Evolutionary conservation across 2,797 vertebrate genomes (phyloP), one percentile per base, ranked within the genome.

Genomic region (Gephyroberyx darwinii): DNA sequence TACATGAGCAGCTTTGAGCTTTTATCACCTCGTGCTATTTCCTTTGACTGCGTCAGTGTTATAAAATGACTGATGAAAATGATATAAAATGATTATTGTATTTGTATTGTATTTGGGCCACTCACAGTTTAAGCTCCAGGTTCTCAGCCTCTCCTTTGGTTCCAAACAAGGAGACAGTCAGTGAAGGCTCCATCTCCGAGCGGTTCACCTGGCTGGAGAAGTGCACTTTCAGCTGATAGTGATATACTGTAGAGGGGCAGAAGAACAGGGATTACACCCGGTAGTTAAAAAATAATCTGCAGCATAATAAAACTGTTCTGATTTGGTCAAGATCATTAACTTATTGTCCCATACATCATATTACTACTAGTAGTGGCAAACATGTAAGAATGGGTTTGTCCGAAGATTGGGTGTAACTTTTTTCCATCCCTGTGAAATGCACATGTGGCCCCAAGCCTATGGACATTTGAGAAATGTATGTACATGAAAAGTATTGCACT

Each of bases 181-280:
- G 77, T 0, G 86, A 86, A 0, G 92, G 88, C 74, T 94, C 91
- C 80, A 87, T 82, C 77, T 86, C 90, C 0, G 88, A 90, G 1
- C 50, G 80, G 63, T 90, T 90, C 54, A 85, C 72, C 41, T 87
- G 83, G 61, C 91, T 90, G 80, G 84, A 88, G 83, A 95, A 93
- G 76, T 92, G 92, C 43, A 95, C 92, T 89, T 95, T 95, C 82
- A 95, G 80, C 87, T 95, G 94, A 68, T 94, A 95, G 86, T 95
- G 94, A 71, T 93, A 93, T 73, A 94, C 94, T 95, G 85, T 13
- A 43, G 47, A 69, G 6, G 6, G 17, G 0, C 4, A 66, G 10
- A 79, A 45, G 13, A 57, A 47, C n/a, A 60, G 31, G 47, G 19
- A 50, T 35, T 12, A 63, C 22, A n/a, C 55, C 31, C 26, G 1